Base-by-base conservation (phyloP, 2,113 vertebrate genomes). In the Saguinus imperator region DNA sequence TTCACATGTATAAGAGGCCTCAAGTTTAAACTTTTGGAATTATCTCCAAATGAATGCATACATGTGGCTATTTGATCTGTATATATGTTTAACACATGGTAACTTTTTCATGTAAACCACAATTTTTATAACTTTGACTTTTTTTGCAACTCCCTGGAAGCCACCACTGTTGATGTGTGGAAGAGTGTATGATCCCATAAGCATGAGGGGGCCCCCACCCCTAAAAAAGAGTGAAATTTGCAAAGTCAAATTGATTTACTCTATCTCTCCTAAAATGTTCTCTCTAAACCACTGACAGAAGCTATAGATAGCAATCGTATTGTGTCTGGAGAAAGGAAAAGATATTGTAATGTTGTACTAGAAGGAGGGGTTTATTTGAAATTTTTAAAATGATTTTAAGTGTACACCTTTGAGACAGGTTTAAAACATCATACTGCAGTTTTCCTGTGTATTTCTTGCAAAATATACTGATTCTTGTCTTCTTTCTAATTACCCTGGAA, bases 241-340 rank as follows among this genome's bases (percentile, higher is more conserved):
- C 10, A 25, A 58, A 73, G 37, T 5, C 66, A 94, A 18, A 21
- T 66, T 55, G 23, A 64, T 79, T 79, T 48, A 45, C 13, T 4
- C 40, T 87, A 23, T 61, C 25, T 73, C 70, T 43, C 88, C 43
- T 57, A 66, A 94, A 91, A 66, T 57, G 6, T 73, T 88, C n/a
- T 73, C 25, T 83, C 37, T 84, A 57, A 84, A 25, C 6, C 32
- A 84, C 20, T 37, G 21, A 11, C 23, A 55, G 57, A 55, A 57
- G 80, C 23, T 55, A 40, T 40, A 9, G 27, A 21, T 57, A 70
- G 50, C 20, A 81, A 58, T 16, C 12, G 1, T 55, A 91, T 37
- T 87, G 58, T 90, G 10, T 94, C 82, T 90, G 50, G 35, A 77
- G 66, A 94, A 95, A 94, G 10, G 8, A 7, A 77, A 68, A 77